Evolutionary conservation across 2,888 invertebrate species (phyloP).

Genomic region (Agrotis ipsilon): DNA sequence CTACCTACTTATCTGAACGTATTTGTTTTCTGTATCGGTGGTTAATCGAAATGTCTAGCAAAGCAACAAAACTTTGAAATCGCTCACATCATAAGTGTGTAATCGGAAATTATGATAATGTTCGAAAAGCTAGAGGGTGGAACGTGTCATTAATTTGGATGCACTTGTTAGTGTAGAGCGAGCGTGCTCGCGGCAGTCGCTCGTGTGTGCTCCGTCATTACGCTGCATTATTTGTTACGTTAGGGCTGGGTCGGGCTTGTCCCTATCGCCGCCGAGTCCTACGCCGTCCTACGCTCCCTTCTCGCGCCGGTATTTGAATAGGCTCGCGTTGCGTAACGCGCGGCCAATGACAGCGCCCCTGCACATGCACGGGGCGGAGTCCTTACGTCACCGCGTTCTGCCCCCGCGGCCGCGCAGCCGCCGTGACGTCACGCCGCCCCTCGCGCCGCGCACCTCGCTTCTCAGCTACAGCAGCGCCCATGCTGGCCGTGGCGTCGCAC

Average conservation of each 20-base stretch:
- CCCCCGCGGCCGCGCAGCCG: slow-evolving; percentile 89
- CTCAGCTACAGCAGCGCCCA: slow-evolving; percentile 83
- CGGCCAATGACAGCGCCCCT: slow-evolving; percentile 89
- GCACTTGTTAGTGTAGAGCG: slow-evolving; percentile 78
- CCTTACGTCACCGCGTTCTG: slow-evolving; percentile 88
- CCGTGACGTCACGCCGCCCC: slow-evolving; percentile 87
- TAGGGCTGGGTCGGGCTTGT: slow-evolving; percentile 86
- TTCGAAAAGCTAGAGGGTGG: slow-evolving; percentile 66
- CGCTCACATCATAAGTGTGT: slow-evolving; percentile 42
- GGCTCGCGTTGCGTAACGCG: slow-evolving; percentile 88
- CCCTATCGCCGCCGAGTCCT: slow-evolving; percentile 83
- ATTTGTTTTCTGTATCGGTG: background rate
- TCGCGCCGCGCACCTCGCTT: slow-evolving; percentile 76
- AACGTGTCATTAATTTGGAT: slow-evolving; percentile 82
- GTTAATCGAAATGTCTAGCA: background rate
- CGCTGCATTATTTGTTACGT: slow-evolving; percentile 86
- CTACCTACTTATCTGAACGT: background rate
- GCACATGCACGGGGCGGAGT: slow-evolving; percentile 90
- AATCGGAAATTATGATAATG: slow-evolving; percentile 61
- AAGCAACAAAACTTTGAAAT: slow-evolving; percentile 23
- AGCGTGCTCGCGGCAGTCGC: slow-evolving; percentile 60
- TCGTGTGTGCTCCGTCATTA: slow-evolving; percentile 78
- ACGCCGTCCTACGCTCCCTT: slow-evolving; percentile 87
- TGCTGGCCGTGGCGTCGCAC: slow-evolving; percentile 78
- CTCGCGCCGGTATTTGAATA: slow-evolving; percentile 85